Conservation (phyloP, 2,888 invertebrate species). For the Lochmaea crataegi region DNA sequence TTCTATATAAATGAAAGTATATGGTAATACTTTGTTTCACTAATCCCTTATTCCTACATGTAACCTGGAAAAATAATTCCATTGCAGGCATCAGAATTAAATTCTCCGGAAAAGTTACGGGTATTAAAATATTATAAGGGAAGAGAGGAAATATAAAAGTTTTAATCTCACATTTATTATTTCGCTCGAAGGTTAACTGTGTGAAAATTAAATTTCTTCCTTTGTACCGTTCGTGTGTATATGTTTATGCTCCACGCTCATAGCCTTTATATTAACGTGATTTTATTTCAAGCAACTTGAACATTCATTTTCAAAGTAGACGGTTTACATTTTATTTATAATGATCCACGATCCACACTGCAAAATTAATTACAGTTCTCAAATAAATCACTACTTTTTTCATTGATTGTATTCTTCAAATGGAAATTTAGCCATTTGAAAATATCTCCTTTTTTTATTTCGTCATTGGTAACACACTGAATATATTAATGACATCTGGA, state of each 20-base stretch:
- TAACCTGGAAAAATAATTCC: conserved; percentile 10
- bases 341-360: no score
- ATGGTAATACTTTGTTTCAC: conserved; percentile 5
- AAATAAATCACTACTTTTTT: no score
- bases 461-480: no score
- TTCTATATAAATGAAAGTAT: neutral
- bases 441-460: no score
- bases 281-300: neutral
- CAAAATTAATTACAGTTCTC: no score
- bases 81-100: conserved; percentile 1
- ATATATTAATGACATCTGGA: no score
- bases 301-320: no score
- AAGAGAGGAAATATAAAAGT: conserved; percentile 7
- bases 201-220: conserved; percentile 5
- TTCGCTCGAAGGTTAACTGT: conserved; percentile 8
- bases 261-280: neutral
- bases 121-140: conserved; percentile 17
- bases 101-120: conserved; percentile 12
- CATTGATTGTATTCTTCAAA: no score
- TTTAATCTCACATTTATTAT: conserved; percentile 17
- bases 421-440: no score
- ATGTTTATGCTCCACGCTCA: neutral
- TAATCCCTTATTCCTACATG: conserved; percentile 10
- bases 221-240: neutral
- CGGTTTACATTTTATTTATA: no score